Evolutionary conservation across 2,888 invertebrate genomes (phyloP), one percentile per base, ranked within the genome.

Genomic region (Mallateleia sp.): DNA sequence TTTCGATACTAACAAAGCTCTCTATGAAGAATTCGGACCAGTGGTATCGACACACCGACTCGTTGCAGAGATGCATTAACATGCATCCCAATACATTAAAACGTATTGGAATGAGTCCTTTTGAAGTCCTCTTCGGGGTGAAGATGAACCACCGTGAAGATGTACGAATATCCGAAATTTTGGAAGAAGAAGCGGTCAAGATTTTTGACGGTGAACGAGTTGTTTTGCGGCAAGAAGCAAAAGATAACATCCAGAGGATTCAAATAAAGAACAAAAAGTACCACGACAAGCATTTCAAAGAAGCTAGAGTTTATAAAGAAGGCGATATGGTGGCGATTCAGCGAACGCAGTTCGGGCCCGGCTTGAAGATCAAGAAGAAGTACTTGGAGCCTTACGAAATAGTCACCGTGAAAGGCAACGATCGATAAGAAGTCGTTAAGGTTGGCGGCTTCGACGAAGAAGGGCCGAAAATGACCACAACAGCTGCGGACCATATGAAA

Each of bases 351-450:
- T 88, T 87, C 34, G 89, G 88, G 9, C 67, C 89, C 2, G 88
- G 88, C 0, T 62, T 89, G 7, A 90, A 90, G 54, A 60, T 89
- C n/a, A 75, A 77, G 50, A 47, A 66, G 6, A 88, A 89, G 18
- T 91, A 87, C 50, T 64, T 90, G 32, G 90, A 89, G 5, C 89
- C 90, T 4, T 90, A 91, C 50, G 50, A 85, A 52, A 72, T 91
- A 1, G 79, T 32, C 32, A 32, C 32, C 8, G 32, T 32, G 32
- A n/a, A 88, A 20, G 74, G 89, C 6, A 83, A 88, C 28, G 72
- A 89, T 74, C 89, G 89, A 0, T 89, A 90, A 64, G 86, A 88
- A 11, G 86, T 90, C 9, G 66, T 72, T 3, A 77, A 77, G n/a
- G 28, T 82, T 4, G 32, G 32, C 0, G 71, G 72, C 0, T 22